These are phyloP conservation scores for Sardina pilchardus DNA, from an alignment of 2,113 vertebrate genomes.

Conservation along the genomic window DNA sequence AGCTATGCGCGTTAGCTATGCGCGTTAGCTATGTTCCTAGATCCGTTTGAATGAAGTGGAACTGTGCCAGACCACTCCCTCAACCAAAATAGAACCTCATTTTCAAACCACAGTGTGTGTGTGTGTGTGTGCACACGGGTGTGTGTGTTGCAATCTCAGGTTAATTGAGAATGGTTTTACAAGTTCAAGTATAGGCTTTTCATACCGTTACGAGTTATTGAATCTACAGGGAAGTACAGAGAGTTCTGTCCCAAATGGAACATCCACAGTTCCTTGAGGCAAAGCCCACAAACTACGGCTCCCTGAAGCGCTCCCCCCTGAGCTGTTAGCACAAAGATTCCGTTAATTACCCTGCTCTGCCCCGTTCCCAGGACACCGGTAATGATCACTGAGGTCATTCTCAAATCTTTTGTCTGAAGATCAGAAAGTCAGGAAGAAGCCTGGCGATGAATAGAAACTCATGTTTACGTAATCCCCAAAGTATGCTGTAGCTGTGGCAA, in stretches of 20 bases:
- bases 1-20: too few species aligned
- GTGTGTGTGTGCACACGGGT: slow-evolving; percentile 66
- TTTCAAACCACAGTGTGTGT: background rate
- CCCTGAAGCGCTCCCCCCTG: slow-evolving; percentile 3
- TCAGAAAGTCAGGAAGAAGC: slow-evolving; percentile 55
- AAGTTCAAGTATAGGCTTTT: background rate
- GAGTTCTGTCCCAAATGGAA: background rate
- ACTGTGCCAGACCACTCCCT: background rate
- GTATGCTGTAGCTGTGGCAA: slow-evolving; percentile 51
- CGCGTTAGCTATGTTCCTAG: background rate
- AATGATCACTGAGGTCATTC: slow-evolving; percentile 54
- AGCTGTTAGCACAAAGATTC: slow-evolving; percentile 45
- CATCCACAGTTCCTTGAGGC: background rate
- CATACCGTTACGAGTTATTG: background rate
- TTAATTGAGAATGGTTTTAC: background rate
- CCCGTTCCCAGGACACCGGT: slow-evolving; percentile 40
- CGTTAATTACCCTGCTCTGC: slow-evolving; percentile 50
- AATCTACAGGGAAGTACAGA: background rate
- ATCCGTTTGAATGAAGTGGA: background rate
- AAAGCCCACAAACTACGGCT: slow-evolving; percentile 15
- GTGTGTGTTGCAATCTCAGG: background rate
- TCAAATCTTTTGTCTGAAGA: slow-evolving; percentile 54
- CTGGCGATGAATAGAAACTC: slow-evolving; percentile 56
- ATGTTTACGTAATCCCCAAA: slow-evolving; percentile 65
- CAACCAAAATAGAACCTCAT: background rate